phyloP scores from a whole-genome alignment of 2,797 vertebrate genomes.

The Tragopan temminckii region DNA sequence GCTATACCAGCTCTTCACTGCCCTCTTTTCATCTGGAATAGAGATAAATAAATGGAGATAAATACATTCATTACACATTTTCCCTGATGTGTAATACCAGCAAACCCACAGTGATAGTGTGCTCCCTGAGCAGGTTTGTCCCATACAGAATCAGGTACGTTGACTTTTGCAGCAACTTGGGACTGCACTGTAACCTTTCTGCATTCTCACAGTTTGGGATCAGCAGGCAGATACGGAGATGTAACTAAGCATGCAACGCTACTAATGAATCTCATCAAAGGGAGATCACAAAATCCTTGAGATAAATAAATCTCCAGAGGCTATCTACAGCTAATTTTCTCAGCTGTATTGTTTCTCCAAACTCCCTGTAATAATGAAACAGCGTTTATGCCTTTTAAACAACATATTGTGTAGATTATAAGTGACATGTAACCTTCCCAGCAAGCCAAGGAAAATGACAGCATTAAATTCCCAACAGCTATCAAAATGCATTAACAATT shows the following conservation, averaged over 20 bases:
- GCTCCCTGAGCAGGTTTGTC: neutral
- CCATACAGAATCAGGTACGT: fast-evolving
- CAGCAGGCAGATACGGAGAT: neutral
- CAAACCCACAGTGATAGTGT: neutral
- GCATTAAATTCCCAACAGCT: slow-evolving; percentile 36
- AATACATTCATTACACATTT: neutral
- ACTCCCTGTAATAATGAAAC: slow-evolving; percentile 39
- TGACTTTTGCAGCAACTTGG: neutral
- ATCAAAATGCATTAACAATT: slow-evolving; percentile 36
- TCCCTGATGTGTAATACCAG: neutral
- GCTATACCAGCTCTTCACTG: neutral
- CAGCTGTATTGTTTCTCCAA: slow-evolving; percentile 6
- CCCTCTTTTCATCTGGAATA: neutral
- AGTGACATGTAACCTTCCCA: slow-evolving; percentile 40
- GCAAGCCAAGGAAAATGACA: slow-evolving; percentile 45
- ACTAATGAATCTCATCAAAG: slow-evolving; percentile 41
- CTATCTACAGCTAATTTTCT: slow-evolving; percentile 39
- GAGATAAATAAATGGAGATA: neutral
- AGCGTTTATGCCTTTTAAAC: slow-evolving; percentile 48
- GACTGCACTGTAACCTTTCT: neutral
- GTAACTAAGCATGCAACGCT: neutral
- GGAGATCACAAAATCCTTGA: slow-evolving; percentile 39
- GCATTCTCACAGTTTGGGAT: neutral
- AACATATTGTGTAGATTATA: slow-evolving; percentile 43
- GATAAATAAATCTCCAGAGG: slow-evolving; percentile 17